Percentiles rank a stretch among this genome's conserved stretches.
Conservation (phyloP, 2,113 vertebrate genomes). For the Podarcis cretensis region DNA sequence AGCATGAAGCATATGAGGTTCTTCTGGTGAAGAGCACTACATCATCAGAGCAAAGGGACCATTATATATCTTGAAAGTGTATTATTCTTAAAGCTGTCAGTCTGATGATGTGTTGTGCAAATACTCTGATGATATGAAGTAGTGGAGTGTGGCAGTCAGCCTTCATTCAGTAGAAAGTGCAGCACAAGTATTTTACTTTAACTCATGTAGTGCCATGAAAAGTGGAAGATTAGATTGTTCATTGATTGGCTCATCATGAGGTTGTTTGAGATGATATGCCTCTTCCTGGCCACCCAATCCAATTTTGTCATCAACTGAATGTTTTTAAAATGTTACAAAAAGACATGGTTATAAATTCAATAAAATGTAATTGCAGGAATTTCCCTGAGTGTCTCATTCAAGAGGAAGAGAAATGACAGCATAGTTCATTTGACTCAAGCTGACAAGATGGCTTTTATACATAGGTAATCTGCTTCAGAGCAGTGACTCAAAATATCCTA, state of each 20-base stretch:
- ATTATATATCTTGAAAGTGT: slow-evolving; percentile 10
- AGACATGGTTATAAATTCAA: neutral
- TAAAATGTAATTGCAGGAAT: slow-evolving; percentile 41
- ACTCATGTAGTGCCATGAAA: slow-evolving; percentile 12
- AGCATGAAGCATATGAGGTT: slow-evolving; percentile 3
- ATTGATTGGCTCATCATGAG: slow-evolving; percentile 35
- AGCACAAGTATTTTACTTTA: slow-evolving; percentile 38
- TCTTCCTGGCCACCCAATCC: neutral
- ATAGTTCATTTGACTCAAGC: slow-evolving; percentile 34
- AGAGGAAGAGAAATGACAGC: slow-evolving; percentile 6
- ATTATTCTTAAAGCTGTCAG: slow-evolving; percentile 36
- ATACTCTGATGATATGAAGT: slow-evolving; percentile 36
- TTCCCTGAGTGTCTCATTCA: slow-evolving; percentile 26
- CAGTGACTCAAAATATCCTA: slow-evolving; percentile 42
- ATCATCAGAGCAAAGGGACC: slow-evolving; percentile 9
- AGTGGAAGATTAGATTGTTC: slow-evolving; percentile 12
- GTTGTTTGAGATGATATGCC: slow-evolving; percentile 14
- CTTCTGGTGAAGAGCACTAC: neutral
- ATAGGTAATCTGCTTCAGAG: slow-evolving; percentile 29
- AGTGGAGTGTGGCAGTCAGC: slow-evolving; percentile 25
- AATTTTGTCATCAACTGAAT: slow-evolving; percentile 38
- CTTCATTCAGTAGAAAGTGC: slow-evolving; percentile 40
- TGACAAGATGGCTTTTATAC: slow-evolving; percentile 23
- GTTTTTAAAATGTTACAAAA: slow-evolving; percentile 28
- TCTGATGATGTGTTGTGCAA: slow-evolving; percentile 39